Percentiles rank a stretch among this genome's conserved stretches.
These are phyloP conservation scores for Hiodon alosoides DNA, from an alignment of 2,113 vertebrate species.

Conservation along the genomic window DNA sequence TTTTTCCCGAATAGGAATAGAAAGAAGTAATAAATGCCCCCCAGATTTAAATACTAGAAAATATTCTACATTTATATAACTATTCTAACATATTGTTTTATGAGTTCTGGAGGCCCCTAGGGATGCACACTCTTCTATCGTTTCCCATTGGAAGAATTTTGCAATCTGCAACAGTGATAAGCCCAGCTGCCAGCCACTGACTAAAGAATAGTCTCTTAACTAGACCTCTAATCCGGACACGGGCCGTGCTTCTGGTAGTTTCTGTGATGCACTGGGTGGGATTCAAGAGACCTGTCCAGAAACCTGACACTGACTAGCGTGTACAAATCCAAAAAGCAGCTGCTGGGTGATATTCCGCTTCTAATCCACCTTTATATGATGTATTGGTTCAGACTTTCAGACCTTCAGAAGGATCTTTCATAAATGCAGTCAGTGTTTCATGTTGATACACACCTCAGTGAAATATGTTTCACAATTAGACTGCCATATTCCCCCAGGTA, in stretches of 20 bases:
- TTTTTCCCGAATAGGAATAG: too few species aligned
- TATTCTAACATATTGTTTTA: too few species aligned
- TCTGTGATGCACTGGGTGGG: not conserved
- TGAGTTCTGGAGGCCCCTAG: not conserved
- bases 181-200: constrained; percentile 18
- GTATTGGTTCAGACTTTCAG: not conserved
- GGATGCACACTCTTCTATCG: not conserved
- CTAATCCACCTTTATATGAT: not conserved
- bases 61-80: too few species aligned
- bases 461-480: not conserved
- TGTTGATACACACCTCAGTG: not conserved
- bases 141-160: not conserved
- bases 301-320: not conserved
- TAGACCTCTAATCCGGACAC: not conserved
- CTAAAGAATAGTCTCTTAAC: not conserved
- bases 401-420: not conserved
- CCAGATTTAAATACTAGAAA: too few species aligned
- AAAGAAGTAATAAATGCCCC: too few species aligned
- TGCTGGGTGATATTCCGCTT: too few species aligned
- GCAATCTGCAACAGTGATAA: not conserved
- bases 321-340: too few species aligned
- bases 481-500: not conserved
- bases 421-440: not conserved
- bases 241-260: not conserved
- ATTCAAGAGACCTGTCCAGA: not conserved